A percentile compares a stretch with the other conserved stretches of the same genome.
These are phyloP conservation scores for Nomada flava DNA, from an alignment of 2,888 invertebrate genomes.

Conservation along the genomic window DNA sequence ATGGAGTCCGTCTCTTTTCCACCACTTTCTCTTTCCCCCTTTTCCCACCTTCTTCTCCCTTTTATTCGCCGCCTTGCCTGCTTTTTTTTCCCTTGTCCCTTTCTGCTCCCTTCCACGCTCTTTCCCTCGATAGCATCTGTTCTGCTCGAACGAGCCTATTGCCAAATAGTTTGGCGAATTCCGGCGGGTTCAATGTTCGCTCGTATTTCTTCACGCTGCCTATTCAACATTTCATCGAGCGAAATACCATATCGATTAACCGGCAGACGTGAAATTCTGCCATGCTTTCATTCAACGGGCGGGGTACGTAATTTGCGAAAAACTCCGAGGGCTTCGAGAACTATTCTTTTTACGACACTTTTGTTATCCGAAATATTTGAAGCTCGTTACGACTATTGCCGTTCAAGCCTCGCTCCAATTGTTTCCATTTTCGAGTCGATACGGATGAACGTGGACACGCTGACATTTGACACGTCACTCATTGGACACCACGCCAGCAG, in stretches of 20 bases:
- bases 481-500: slow-evolving; percentile 12
- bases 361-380: too few relatives aligned
- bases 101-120: slow-evolving; percentile 31
- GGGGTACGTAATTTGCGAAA: too few relatives aligned
- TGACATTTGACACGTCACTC: slow-evolving; percentile 19
- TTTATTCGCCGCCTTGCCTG: slow-evolving; percentile 33
- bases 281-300: too few relatives aligned
- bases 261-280: too few relatives aligned
- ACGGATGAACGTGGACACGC: background rate
- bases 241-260: too few relatives aligned
- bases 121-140: slow-evolving; percentile 56
- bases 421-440: too few relatives aligned
- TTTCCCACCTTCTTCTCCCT: slow-evolving; percentile 24
- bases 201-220: slow-evolving; percentile 2
- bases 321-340: too few relatives aligned
- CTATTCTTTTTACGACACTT: too few relatives aligned
- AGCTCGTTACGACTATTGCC: too few relatives aligned
- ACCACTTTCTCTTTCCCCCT: slow-evolving; percentile 50
- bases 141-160: slow-evolving; percentile 40
- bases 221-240: background rate
- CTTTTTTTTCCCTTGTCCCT: slow-evolving; percentile 23
- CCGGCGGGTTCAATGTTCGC: slow-evolving; percentile 14
- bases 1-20: slow-evolving; percentile 37
- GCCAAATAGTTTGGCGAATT: slow-evolving; percentile 38
- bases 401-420: too few relatives aligned